Percentiles rank a stretch among this genome's conserved stretches.
These are phyloP conservation scores for Aplochiton taeniatus DNA, from an alignment of 2,797 vertebrate species.

Conservation along the genomic window DNA sequence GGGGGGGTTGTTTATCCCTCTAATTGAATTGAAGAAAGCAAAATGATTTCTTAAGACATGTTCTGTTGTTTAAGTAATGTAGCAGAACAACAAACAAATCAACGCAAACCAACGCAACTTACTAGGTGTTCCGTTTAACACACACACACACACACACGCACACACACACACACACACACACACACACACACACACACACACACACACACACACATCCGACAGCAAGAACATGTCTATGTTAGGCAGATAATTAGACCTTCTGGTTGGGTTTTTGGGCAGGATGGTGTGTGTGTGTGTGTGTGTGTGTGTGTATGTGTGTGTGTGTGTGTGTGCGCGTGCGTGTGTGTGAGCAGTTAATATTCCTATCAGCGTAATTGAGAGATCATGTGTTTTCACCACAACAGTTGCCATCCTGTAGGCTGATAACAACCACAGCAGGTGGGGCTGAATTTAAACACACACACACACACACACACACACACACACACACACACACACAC, in stretches of 20 bases:
- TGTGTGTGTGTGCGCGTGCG: constrained; percentile 6
- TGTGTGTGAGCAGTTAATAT: constrained; percentile 14
- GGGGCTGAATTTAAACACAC: constrained; percentile 13
- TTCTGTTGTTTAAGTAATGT: too few relatives aligned
- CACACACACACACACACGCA: too few relatives aligned
- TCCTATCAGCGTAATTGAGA: constrained; percentile 38
- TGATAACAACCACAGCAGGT: constrained; percentile 29
- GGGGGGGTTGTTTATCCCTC: too few relatives aligned
- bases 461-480: constrained; percentile 18
- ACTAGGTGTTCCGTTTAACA: too few relatives aligned
- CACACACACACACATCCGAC: background rate
- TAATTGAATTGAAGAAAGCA: too few relatives aligned
- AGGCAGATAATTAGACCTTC: constrained; percentile 15
- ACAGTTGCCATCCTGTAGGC: constrained; percentile 51
- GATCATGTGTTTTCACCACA: constrained; percentile 49
- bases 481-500: background rate
- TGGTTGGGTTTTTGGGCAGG: constrained; percentile 19
- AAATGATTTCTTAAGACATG: too few relatives aligned
- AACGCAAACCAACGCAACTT: too few relatives aligned
- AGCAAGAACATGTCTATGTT: constrained; percentile 16
- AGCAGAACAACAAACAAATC: too few relatives aligned
- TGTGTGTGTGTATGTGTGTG: constrained; percentile 25
- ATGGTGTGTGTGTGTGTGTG: constrained; percentile 7
- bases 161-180: constrained; percentile 1
- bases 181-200: constrained; percentile 12